Evolutionary conservation across 2,113 vertebrate genomes (phyloP), one percentile per base, ranked within the genome.

Genomic region (Trematomus loennbergii): DNA sequence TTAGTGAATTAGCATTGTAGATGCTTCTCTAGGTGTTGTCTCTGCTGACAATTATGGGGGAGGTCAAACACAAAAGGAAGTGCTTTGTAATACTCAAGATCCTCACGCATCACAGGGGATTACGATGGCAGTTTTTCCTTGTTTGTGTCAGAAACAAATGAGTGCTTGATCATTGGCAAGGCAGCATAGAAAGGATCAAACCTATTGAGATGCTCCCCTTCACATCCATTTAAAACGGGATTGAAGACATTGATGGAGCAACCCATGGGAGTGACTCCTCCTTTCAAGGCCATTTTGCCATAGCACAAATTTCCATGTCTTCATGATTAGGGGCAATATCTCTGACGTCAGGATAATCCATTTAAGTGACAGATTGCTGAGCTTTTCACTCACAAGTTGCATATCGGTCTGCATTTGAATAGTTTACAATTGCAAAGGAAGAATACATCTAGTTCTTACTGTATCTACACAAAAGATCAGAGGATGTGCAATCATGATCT

Each of bases 331-430:
- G 87, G 78, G 84, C 83, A 86, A 85, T 84, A 69, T 88, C 87
- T 90, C 65, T 85, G 65, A 82, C 43, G 10, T 84, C 68, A 43
- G 70, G 72, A 72, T 92, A 93, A 94, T 93, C 80, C 62, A 75
- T 83, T 94, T 90, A 93, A 72, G 61, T 86, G 91, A 89, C 89
- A 93, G 82, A 88, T 78, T 82, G 91, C 91, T 92, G 91, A 93
- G 89, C 78, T 89, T 90, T 93, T 91, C 87, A 88, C 62, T 89
- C 71, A 87, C 70, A 88, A 84, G 66, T 90, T 89, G 75, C 43
- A 73, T 36, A 82, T 87, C 58, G 62, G 79, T 89, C 69, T 86
- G 85, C 81, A 89, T 91, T 85, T 88, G 82, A 89, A 86, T 83
- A 85, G 72, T 81, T 76, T 16, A 54, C 49, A 64, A 53, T 67